phyloP scores from a whole-genome alignment of 1,140 invertebrate genomes.

The Thereuonema tuberculata region DNA sequence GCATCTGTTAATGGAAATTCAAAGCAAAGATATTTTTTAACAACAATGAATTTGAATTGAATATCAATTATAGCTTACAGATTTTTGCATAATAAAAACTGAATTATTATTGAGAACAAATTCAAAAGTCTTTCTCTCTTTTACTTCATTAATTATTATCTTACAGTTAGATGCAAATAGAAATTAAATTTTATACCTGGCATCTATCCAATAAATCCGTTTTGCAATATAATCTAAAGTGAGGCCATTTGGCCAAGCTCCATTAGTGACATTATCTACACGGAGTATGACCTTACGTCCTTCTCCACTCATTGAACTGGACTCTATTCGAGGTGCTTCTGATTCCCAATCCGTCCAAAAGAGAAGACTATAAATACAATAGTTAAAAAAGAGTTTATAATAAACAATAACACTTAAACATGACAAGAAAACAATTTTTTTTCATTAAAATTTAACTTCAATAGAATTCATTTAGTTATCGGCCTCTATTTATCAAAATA shows the following conservation, averaged over 20 bases:
- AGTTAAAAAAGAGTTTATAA: constrained; percentile 5
- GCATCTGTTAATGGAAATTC: too few species aligned
- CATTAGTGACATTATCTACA: constrained; percentile 31
- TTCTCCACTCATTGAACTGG: constrained; percentile 45
- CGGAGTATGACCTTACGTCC: constrained; percentile 32
- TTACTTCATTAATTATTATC: too few species aligned
- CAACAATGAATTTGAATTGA: too few species aligned
- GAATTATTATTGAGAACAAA: too few species aligned
- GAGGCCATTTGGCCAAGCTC: constrained; percentile 54
- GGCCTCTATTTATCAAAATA: too few species aligned
- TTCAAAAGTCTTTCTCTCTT: too few species aligned
- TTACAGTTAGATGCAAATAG: too few species aligned
- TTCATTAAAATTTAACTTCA: not conserved
- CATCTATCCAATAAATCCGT: constrained; percentile 53
- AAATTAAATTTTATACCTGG: constrained; percentile 41
- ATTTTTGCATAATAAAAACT: too few species aligned
- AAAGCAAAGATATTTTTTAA: too few species aligned
- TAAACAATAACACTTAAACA: constrained; percentile 1
- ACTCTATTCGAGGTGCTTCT: constrained; percentile 42
- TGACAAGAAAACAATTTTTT: not conserved
- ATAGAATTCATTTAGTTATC: too few species aligned
- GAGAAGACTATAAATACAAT: constrained; percentile 30
- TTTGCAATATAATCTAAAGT: constrained; percentile 44
- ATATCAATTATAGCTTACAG: too few species aligned
- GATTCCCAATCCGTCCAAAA: constrained; percentile 53